A percentile compares a stretch with the other conserved stretches of the same genome.
These are phyloP conservation scores for Acleris emargana DNA, from an alignment of 2,888 invertebrate genomes.

Conservation along the genomic window DNA sequence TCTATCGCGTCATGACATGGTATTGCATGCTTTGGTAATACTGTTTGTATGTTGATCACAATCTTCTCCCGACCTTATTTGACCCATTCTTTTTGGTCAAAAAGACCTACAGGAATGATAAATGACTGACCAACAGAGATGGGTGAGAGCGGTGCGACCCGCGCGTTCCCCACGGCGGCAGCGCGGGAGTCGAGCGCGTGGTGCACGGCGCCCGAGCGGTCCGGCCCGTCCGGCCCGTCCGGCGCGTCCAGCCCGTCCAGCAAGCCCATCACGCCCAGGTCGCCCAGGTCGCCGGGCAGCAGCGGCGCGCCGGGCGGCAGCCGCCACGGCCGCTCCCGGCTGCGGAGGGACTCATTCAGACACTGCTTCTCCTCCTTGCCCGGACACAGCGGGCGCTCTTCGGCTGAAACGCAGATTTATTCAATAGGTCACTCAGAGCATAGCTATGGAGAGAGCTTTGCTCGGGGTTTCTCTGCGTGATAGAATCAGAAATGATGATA, in stretches of 20 bases:
- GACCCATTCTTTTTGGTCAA: too few relatives aligned
- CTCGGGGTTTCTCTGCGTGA: too few relatives aligned
- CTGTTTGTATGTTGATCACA: too few relatives aligned
- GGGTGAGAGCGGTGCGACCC: constrained; percentile 56
- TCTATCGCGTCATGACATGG: too few relatives aligned
- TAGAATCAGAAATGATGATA: too few relatives aligned
- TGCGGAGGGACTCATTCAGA: constrained; percentile 66
- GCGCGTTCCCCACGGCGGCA: constrained; percentile 16
- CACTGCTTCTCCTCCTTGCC: constrained; percentile 70
- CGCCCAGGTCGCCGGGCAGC: constrained; percentile 41
- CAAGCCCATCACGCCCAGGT: constrained; percentile 46
- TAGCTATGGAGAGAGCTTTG: too few relatives aligned
- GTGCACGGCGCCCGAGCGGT: constrained; percentile 69
- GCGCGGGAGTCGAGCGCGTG: constrained; percentile 56
- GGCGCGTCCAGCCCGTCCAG: constrained; percentile 13
- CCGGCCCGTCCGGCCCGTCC: constrained; percentile 41
- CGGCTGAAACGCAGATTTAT: constrained; percentile 32
- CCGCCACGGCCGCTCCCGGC: constrained; percentile 56
- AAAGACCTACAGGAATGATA: neutral
- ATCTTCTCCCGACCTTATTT: too few relatives aligned
- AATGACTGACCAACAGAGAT: constrained; percentile 64
- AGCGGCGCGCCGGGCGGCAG: constrained; percentile 47
- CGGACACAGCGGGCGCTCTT: constrained; percentile 46
- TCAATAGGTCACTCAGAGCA: too few relatives aligned
- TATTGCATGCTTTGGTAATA: too few relatives aligned